Evolutionary conservation across 2,888 invertebrate genomes (phyloP).

Genomic region (Heliconius aoede): DNA sequence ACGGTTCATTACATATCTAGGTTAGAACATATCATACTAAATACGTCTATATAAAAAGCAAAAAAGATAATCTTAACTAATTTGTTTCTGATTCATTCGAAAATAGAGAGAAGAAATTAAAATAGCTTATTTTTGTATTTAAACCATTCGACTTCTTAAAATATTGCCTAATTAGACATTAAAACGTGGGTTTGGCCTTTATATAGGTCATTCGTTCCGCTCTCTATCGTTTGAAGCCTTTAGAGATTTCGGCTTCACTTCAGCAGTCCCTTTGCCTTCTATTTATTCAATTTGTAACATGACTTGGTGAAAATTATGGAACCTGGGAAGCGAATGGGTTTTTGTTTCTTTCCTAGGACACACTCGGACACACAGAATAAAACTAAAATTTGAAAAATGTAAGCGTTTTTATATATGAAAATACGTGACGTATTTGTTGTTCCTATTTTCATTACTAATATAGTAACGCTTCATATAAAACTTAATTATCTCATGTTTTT

Average conservation of each 20-base stretch:
- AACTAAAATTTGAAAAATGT: no score
- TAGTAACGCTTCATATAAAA: no score
- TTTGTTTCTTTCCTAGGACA: no score
- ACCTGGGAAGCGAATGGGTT: not conserved
- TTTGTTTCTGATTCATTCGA: not conserved
- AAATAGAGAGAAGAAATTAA: not conserved
- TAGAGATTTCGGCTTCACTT: slow-evolving; percentile 17
- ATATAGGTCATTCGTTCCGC: slow-evolving; percentile 23
- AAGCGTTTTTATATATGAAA: no score
- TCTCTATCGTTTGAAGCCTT: slow-evolving; percentile 3
- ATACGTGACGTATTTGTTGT: no score
- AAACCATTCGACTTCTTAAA: not conserved
- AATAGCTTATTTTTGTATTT: not conserved
- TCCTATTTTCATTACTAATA: no score
- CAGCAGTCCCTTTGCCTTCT: slow-evolving; percentile 16
- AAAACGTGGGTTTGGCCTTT: not conserved
- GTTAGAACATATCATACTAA: not conserved
- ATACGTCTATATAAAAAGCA: no score
- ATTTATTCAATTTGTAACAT: slow-evolving; percentile 25
- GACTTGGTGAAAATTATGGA: slow-evolving; percentile 1
- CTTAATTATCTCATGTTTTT: no score
- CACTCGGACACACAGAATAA: no score
- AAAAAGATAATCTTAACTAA: no score
- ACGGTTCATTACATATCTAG: not conserved
- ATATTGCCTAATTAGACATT: not conserved